Evolutionary conservation across 2,888 invertebrate genomes (phyloP).

Genomic region (Lithophane socia): DNA sequence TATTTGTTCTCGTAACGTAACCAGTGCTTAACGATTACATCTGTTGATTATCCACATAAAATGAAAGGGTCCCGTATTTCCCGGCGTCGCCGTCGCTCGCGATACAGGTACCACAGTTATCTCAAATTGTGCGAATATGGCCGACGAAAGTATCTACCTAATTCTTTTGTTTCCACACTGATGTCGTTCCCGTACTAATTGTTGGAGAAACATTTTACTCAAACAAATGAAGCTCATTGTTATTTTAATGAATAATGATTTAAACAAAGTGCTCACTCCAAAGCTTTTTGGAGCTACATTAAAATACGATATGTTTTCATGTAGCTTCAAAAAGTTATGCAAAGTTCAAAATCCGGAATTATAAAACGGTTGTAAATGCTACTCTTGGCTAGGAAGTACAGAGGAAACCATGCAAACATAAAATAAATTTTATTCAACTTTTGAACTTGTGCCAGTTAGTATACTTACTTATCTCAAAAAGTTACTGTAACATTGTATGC

Average conservation of each 20-base stretch:
- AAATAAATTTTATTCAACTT: slow-evolving; percentile 60
- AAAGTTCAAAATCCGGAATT: slow-evolving; percentile 30
- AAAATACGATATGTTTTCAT: slow-evolving; percentile 24
- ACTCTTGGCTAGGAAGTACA: slow-evolving; percentile 52
- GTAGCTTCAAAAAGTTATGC: slow-evolving; percentile 2
- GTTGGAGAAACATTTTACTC: slow-evolving; percentile 20
- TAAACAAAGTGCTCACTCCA: neutral
- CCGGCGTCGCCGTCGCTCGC: slow-evolving; percentile 2
- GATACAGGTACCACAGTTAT: slow-evolving; percentile 35
- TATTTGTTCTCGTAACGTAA: slow-evolving; percentile 46
- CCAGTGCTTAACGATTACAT: slow-evolving; percentile 35
- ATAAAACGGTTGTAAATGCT: slow-evolving; percentile 40
- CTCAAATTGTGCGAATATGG: slow-evolving; percentile 32
- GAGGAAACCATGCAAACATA: slow-evolving; percentile 32
- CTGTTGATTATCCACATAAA: slow-evolving; percentile 46
- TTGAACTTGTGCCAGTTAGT: slow-evolving; percentile 73
- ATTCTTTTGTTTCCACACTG: slow-evolving; percentile 30
- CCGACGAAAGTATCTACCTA: slow-evolving; percentile 4
- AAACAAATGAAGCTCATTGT: slow-evolving; percentile 29
- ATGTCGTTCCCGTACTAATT: slow-evolving; percentile 16
- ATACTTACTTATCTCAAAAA: slow-evolving; percentile 55
- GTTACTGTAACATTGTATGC: slow-evolving; percentile 65
- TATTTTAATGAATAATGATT: slow-evolving; percentile 29
- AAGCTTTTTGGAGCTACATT: slow-evolving; percentile 23
- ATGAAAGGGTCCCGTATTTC: slow-evolving; percentile 33